Base-by-base conservation (phyloP, 2,797 vertebrate species). In the Huso huso region DNA sequence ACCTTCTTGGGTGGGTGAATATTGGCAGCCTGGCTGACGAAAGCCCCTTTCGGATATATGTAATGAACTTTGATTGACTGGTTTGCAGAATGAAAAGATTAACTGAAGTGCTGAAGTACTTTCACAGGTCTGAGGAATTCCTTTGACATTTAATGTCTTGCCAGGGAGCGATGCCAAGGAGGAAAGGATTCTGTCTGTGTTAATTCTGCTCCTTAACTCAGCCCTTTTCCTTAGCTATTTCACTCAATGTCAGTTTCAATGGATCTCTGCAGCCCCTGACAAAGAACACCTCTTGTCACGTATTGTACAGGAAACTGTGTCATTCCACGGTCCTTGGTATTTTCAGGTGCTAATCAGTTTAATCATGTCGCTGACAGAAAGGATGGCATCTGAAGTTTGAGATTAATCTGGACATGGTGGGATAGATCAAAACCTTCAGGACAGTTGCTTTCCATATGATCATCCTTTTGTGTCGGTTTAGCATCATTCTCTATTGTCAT, bases 141-240 rank as follows among this genome's bases (percentile, higher is more conserved):
- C 55, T 58, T 58, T 58, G 55, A 58, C 55, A 58, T 11, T n/a
- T 58, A 58, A 58, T 58, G 12, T 58, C 55, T 58, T 58, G 6
- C 13, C 9, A n/a, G 10, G 13, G 12, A 58, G 23, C 23, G 23
- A 37, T 37, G 23, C 23, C 23, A 3, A 58, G 6, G 55, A 58
- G 55, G 11, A n/a, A 11, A 58, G 3, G 55, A n/a, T 58, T n/a
- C 55, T 58, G 55, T 13, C 55, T n/a, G 2, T n/a, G 55, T 7
- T 4, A n/a, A 13, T 13, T 58, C 55, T 58, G 23, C 23, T 37
- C 23, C 23, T 37, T 37, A 37, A 37, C 23, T 37, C 23, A 37
- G 23, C 23, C 23, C 23, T 37, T 37, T 37, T 4, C 23, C 1
- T 18, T 37, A 37, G 23, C 23, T 37, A 37, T 37, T 37, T 37